Base-by-base conservation (phyloP, 2,888 invertebrate species). In the Xiphydria camelus region DNA sequence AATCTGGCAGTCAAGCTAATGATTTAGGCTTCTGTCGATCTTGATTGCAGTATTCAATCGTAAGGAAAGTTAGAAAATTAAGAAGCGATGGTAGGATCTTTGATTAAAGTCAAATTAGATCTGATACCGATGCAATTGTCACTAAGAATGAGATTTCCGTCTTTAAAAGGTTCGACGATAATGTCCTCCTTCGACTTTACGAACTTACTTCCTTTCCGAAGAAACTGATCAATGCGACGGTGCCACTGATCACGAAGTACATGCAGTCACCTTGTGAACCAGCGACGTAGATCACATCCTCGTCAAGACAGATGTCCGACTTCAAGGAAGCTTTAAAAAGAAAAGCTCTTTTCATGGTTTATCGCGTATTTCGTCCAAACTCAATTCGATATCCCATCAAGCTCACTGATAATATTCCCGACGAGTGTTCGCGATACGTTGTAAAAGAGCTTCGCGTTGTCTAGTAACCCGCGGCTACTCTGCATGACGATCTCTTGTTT, bases 191-290 rank as follows among this genome's bases (percentile, higher is more conserved):
- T n/a, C n/a, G n/a, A n/a, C n/a, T n/a, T n/a, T n/a, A n/a, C n/a
- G n/a, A 4, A 39, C 35, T 49, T 47, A 70, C 73, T 55, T 73
- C 73, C 57, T 54, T 65, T 25, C 72, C 73, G 2, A 51, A 38
- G 9, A 49, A 62, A 22, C 62, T 68, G 2, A 70, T 55, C 7
- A 70, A 36, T 2, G 64, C 66, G 3, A 76, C 69, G 2, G 70
- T 68, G 14, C 76, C 76, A 21, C 65, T 70, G 2, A 66, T 55
- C 43, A 76, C 67, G 43, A 76, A 76, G 47, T 68, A 76, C 76
- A 76, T 76, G 23, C 59, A 57, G 9, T 68, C 66, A 1, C 69
- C 70, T 17, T 66, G 57, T 4, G 54, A 54, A 3, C 55, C 57
- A 4, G 57, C 61, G 52, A 65, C 68, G 38, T 70, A 69, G 41